These are phyloP conservation scores for Tympanuchus pallidicinctus DNA, from an alignment of 2,113 vertebrate genomes.

Conservation along the genomic window DNA sequence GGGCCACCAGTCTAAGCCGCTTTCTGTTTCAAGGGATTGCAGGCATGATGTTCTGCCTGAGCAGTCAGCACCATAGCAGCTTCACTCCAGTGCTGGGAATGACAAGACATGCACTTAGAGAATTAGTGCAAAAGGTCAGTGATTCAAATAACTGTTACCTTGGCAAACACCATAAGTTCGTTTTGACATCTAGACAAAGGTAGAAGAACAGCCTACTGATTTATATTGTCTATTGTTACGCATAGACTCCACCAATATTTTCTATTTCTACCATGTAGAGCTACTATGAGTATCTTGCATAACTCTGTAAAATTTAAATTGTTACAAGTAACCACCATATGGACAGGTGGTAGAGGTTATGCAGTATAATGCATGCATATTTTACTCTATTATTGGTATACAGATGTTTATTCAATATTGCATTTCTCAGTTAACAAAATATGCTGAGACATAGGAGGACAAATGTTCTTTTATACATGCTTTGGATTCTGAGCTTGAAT, in stretches of 20 bases:
- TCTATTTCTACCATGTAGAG: not conserved
- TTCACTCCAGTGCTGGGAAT: not conserved
- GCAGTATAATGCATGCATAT: not conserved
- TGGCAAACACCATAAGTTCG: not conserved
- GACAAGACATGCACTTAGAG: not conserved
- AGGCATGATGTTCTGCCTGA: not conserved
- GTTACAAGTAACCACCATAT: not conserved
- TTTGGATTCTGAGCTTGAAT: not conserved
- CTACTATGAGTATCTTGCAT: not conserved
- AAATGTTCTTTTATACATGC: not conserved
- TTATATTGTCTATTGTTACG: not conserved
- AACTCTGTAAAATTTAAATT: not conserved
- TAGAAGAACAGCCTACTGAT: not conserved
- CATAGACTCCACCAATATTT: not conserved
- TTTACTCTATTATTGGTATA: not conserved
- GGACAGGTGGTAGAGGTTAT: not conserved
- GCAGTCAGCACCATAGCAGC: not conserved
- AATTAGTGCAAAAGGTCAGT: not conserved
- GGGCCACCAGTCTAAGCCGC: not conserved
- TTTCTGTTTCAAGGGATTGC: not conserved
- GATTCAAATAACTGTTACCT: not conserved
- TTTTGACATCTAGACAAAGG: not conserved
- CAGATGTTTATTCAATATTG: not conserved
- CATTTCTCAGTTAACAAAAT: not conserved
- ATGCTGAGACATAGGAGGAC: not conserved